Evolutionary conservation across 2,888 invertebrate genomes (phyloP).

Genomic region (Apamea sordens): DNA sequence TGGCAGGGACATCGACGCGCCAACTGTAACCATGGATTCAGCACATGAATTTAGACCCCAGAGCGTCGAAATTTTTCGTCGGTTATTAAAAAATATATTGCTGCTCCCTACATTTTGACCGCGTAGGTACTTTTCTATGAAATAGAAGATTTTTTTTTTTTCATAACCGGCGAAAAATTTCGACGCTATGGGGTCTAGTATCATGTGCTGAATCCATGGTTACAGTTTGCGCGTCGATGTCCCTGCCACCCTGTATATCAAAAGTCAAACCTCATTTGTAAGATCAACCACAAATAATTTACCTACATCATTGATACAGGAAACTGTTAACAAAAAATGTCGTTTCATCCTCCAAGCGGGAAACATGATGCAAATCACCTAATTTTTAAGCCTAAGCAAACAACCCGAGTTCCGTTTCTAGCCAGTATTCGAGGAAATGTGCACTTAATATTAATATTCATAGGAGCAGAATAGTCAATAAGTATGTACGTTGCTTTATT

Average conservation of each 20-base stretch:
- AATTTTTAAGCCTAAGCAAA: constrained; percentile 58
- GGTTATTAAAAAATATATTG: too few species aligned
- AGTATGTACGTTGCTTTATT: constrained; percentile 61
- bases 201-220: too few species aligned
- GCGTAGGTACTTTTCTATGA: too few species aligned
- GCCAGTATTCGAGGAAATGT: constrained; percentile 64
- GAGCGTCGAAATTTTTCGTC: too few species aligned
- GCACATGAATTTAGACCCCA: too few species aligned
- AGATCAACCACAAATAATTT: not conserved
- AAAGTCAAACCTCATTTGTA: not conserved
- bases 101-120: too few species aligned
- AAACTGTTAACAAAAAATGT: constrained; percentile 30
- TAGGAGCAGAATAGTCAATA: constrained; percentile 58
- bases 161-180: too few species aligned
- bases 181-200: too few species aligned
- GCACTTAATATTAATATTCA: constrained; percentile 65
- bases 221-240: too few species aligned
- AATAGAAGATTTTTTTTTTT: too few species aligned
- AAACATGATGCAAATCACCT: constrained; percentile 56
- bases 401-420: constrained; percentile 64
- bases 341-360: constrained; percentile 40
- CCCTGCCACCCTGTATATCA: not conserved
- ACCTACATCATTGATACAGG: constrained; percentile 32
- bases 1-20: too few species aligned
- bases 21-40: too few species aligned